Percentiles rank a stretch among this genome's conserved stretches.
Conservation (phyloP, 2,888 invertebrate species). For the Altica lythri region DNA sequence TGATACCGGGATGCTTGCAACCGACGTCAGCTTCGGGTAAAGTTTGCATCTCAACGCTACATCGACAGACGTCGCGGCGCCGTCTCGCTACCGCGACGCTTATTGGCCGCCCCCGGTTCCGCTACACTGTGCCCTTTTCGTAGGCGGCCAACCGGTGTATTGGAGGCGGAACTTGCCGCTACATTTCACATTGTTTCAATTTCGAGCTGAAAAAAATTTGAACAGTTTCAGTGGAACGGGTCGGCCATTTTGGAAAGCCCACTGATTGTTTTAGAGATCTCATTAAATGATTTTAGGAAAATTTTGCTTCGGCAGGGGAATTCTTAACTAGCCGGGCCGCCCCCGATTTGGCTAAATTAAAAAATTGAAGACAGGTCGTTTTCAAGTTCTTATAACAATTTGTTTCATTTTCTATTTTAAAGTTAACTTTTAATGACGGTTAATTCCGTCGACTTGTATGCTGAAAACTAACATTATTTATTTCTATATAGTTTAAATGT, state of each 20-base stretch:
- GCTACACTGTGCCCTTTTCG: constrained; percentile 49
- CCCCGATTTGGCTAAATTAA: not conserved
- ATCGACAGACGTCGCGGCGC: constrained; percentile 59
- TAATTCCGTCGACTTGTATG: too few species aligned
- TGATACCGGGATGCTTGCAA: constrained; percentile 36
- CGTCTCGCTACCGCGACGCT: constrained; percentile 41
- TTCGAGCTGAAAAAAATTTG: constrained; percentile 43
- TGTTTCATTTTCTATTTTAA: too few species aligned
- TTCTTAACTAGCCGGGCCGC: constrained; percentile 11
- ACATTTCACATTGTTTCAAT: constrained; percentile 54
- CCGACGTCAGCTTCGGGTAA: constrained; percentile 48
- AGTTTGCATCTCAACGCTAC: constrained; percentile 54
- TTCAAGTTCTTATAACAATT: too few species aligned
- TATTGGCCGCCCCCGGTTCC: constrained; percentile 40
- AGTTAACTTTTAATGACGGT: too few species aligned
- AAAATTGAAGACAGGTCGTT: not conserved
- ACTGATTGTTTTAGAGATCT: constrained; percentile 57
- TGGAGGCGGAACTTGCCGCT: constrained; percentile 38
- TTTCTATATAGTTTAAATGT: too few species aligned
- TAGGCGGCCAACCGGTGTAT: constrained; percentile 39
- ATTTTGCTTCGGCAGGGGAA: constrained; percentile 17
- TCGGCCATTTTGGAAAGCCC: constrained; percentile 58
- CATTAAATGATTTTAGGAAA: constrained; percentile 56
- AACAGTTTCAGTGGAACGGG: constrained; percentile 40
- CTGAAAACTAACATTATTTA: too few species aligned